Conservation (phyloP, 2,113 vertebrate species). For the Eublepharis macularius region DNA sequence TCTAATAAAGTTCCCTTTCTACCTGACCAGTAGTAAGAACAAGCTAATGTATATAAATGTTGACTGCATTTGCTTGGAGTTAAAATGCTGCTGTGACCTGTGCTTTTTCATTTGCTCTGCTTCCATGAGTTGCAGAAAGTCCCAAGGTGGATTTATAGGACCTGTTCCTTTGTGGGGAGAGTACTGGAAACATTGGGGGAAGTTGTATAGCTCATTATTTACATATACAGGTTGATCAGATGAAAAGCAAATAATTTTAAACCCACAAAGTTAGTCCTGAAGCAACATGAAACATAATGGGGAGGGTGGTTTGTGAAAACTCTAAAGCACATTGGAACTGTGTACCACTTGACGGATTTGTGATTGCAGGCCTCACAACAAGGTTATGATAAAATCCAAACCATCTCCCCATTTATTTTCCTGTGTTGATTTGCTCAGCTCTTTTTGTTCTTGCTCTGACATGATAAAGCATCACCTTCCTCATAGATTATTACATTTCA, state of each 20-base stretch:
- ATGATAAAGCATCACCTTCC: not conserved
- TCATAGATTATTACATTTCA: slow-evolving; percentile 20
- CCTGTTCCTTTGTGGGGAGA: not conserved
- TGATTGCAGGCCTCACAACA: not conserved
- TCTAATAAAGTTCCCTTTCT: not conserved
- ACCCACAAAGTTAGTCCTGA: not conserved
- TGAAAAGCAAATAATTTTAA: not conserved
- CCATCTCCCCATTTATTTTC: not conserved
- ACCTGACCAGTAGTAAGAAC: not conserved
- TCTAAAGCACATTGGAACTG: not conserved
- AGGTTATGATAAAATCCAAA: not conserved
- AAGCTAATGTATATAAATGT: not conserved
- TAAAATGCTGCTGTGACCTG: rapidly evolving
- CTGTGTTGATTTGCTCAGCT: not conserved
- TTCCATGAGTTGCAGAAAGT: not conserved
- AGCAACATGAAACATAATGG: not conserved
- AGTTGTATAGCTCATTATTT: not conserved
- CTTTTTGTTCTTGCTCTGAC: not conserved
- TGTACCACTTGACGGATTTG: not conserved
- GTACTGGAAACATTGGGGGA: not conserved
- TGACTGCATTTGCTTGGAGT: rapidly evolving
- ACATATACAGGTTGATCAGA: not conserved
- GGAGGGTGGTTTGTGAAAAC: not conserved
- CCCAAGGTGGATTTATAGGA: not conserved
- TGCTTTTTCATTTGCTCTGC: rapidly evolving